Evolutionary conservation across 2,888 invertebrate genomes (phyloP), one percentile per base, ranked within the genome.

Genomic region (Punctoribates punctum): DNA sequence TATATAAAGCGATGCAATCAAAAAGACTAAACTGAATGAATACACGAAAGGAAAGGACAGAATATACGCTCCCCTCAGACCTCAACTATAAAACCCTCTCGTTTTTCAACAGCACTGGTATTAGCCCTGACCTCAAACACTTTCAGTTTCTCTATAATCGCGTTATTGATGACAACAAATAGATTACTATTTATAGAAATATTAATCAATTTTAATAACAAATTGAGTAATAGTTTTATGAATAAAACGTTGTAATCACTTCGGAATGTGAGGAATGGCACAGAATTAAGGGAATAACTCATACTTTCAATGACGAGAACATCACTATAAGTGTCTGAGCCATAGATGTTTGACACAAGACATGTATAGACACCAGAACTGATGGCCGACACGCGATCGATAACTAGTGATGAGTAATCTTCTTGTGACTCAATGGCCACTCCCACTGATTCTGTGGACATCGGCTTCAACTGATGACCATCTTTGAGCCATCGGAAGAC

Each of bases 301-400:
- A 60, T 77, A 80, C 80, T 79, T 79, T 78, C 76, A n/a, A 80
- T 78, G 15, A 77, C 77, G 17, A 80, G 73, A 13, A 75, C 72
- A 13, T 79, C 77, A 29, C 79, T 77, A 38, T 76, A 77, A 27
- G 67, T 73, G 67, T 79, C 80, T 42, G 78, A 76, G 29, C 79
- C 78, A 51, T 75, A 76, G 57, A 65, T 77, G 62, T 79, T 80
- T n/a, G 79, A 78, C 15, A 78, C 80, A 34, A 78, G 74, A 67
- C 80, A 80, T 51, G 80, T 78, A 72, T 79, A 80, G 29, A 79
- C 78, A 72, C 79, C 79, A 48, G 77, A 77, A 75, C 77, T 78
- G 54, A 77, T 73, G 2, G 76, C 77, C 48, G 78, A 77, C 25
- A 78, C 78, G 29, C 79, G 75, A 54, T 78, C 78, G 23, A 79